phyloP scores from a whole-genome alignment of 2,888 invertebrate genomes.

The Podabrus alpinus region DNA sequence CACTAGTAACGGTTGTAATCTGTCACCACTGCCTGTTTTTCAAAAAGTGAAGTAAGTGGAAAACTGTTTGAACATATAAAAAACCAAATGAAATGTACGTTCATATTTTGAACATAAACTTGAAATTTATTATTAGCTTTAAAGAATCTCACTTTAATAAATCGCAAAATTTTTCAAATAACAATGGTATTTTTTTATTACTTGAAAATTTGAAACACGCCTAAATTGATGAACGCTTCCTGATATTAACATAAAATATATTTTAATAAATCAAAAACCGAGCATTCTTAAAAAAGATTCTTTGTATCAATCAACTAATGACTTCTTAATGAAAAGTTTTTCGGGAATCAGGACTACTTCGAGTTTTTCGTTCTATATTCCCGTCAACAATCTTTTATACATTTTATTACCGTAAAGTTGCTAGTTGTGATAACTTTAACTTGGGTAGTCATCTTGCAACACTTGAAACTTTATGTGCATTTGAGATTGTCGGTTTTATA shows the following conservation, averaged over 20 bases:
- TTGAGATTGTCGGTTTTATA: neutral
- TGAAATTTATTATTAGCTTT: neutral
- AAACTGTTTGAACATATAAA: neutral
- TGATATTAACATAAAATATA: neutral
- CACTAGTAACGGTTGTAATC: conserved; percentile 15
- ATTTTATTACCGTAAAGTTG: neutral
- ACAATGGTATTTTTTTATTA: neutral
- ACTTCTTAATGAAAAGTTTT: neutral
- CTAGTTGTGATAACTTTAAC: neutral
- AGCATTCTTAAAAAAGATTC: neutral
- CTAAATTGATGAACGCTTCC: neutral
- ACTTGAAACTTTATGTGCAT: neutral
- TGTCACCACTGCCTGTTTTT: conserved; percentile 6
- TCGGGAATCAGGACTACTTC: neutral
- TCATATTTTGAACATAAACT: neutral
- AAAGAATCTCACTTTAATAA: neutral
- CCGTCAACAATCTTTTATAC: neutral
- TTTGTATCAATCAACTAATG: neutral
- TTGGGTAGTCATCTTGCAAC: neutral
- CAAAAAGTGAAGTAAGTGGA: neutral
- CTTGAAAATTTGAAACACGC: neutral
- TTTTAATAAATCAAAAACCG: neutral
- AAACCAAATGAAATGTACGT: neutral
- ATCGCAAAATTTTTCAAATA: neutral
- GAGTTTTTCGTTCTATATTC: neutral